phyloP scores from a whole-genome alignment of 30 jellyfish, hydroid and myxozoan species.

The Turritopsis dohrnii region DNA sequence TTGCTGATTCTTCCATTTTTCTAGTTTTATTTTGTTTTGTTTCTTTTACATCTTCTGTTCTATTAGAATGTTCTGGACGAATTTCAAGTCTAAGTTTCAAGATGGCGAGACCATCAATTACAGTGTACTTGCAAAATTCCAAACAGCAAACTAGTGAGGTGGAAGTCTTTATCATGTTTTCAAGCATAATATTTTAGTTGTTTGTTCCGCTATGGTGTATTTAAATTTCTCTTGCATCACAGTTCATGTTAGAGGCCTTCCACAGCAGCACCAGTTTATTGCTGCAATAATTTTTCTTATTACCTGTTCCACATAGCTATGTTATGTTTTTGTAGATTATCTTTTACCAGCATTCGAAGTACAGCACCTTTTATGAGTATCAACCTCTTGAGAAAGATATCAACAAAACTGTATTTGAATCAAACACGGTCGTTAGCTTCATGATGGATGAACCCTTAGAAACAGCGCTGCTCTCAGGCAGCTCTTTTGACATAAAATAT shows the following conservation, averaged over 20 bases:
- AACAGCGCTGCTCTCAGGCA: background rate
- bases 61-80: background rate
- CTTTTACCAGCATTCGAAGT: background rate
- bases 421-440: background rate
- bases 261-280: no score
- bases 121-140: background rate
- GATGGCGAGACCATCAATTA: background rate
- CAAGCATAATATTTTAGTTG: no score
- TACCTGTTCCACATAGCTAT: no score
- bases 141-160: background rate
- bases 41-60: background rate
- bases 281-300: no score
- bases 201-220: no score
- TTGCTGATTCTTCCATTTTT: no score
- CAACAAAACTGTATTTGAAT: background rate
- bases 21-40: no score
- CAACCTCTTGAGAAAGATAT: background rate
- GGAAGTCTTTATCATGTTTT: no score
- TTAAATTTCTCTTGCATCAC: no score
- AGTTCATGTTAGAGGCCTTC: no score
- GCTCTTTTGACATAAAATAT: background rate
- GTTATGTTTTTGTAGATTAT: background rate
- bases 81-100: background rate
- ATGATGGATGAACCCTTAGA: background rate
- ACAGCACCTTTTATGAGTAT: background rate